Conservation (phyloP, 2,113 vertebrate species). For the Clarias batrachus region DNA sequence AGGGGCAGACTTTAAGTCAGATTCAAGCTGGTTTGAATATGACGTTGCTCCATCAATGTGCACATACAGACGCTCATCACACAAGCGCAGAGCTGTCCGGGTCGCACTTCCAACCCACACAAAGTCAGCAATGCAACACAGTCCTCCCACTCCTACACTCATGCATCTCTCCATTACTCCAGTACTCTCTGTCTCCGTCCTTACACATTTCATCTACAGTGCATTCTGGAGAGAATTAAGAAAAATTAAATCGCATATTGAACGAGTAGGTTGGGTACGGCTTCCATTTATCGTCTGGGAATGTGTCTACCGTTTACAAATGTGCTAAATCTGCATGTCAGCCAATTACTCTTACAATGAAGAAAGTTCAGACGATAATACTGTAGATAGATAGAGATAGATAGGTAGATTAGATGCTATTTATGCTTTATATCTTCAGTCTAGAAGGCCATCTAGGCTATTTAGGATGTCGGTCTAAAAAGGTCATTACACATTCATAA, state of each 20-base stretch:
- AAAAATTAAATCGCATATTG: background rate
- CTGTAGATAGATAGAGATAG: background rate
- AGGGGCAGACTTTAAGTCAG: background rate
- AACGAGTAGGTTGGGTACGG: background rate
- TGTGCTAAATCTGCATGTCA: background rate
- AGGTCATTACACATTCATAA: slow-evolving; percentile 15
- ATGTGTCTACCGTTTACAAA: background rate
- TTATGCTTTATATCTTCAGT: background rate
- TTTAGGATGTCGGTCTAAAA: slow-evolving; percentile 22
- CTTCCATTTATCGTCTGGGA: background rate
- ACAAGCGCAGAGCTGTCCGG: background rate
- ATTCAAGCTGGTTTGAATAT: background rate
- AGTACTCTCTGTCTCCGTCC: background rate
- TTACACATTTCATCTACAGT: background rate
- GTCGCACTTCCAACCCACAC: slow-evolving; percentile 29
- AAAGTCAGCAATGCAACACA: slow-evolving; percentile 29
- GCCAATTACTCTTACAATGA: background rate
- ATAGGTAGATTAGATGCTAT: background rate
- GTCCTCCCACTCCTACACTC: slow-evolving; percentile 26
- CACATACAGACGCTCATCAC: slow-evolving; percentile 8
- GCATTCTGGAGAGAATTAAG: slow-evolving; percentile 1
- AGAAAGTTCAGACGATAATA: background rate
- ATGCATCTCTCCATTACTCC: slow-evolving; percentile 4
- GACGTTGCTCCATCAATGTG: background rate
- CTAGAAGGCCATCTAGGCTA: slow-evolving; percentile 21